These are phyloP conservation scores for Serripes groenlandicus DNA, from an alignment of 2,888 invertebrate species.

Conservation along the genomic window DNA sequence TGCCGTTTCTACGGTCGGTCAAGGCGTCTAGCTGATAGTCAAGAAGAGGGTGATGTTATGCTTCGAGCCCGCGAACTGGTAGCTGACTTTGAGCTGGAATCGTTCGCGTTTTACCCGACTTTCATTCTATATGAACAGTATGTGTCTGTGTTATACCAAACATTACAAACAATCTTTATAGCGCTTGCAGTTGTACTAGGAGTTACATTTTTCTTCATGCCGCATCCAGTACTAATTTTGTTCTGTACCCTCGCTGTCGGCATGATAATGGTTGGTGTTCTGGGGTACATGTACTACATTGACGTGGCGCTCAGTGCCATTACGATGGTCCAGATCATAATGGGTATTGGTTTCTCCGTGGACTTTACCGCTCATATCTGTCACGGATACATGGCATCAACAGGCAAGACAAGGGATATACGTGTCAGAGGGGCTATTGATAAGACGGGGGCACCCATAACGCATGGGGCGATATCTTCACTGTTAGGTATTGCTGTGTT, in stretches of 20 bases:
- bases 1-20: slow-evolving; percentile 96
- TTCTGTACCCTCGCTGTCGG: slow-evolving; percentile 74
- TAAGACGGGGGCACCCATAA: slow-evolving; percentile 67
- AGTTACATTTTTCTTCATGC: slow-evolving; percentile 78
- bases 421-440: slow-evolving; percentile 60
- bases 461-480: slow-evolving; percentile 50
- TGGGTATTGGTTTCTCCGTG: slow-evolving; percentile 75
- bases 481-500: slow-evolving; percentile 15
- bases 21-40: slow-evolving; percentile 94
- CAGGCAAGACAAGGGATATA: slow-evolving; percentile 44
- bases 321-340: slow-evolving; percentile 81
- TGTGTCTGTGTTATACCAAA: slow-evolving; percentile 67
- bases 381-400: slow-evolving; percentile 73
- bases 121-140: slow-evolving; percentile 82
- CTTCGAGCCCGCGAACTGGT: slow-evolving; percentile 71
- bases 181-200: slow-evolving; percentile 77
- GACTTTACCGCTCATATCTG: slow-evolving; percentile 54
- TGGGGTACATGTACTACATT: slow-evolving; percentile 69
- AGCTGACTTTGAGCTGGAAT: slow-evolving; percentile 61
- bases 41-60: slow-evolving; percentile 75
- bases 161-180: slow-evolving; percentile 66
- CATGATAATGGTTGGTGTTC: slow-evolving; percentile 77
- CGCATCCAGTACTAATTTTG: slow-evolving; percentile 75
- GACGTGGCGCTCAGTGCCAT: slow-evolving; percentile 75
- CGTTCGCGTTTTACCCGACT: slow-evolving; percentile 70